Conservation (phyloP, 2,113 vertebrate species). For the Cynoglossus semilaevis region DNA sequence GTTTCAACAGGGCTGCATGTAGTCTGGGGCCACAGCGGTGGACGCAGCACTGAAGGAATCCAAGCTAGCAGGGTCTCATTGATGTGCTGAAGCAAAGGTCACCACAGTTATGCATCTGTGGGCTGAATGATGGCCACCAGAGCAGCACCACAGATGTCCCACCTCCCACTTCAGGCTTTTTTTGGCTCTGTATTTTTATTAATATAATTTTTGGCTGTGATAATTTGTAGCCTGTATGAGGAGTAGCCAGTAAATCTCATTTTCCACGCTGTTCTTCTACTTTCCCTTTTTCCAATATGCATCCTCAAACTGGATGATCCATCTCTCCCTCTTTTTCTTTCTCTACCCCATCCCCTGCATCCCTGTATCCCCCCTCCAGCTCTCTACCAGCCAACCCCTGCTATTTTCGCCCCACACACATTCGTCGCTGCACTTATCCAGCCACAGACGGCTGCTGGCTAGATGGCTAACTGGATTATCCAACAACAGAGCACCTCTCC, state of each 20-base stretch:
- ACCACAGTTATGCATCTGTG: constrained; percentile 43
- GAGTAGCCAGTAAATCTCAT: constrained; percentile 36
- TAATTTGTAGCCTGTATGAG: constrained; percentile 35
- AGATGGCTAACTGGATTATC: constrained; percentile 90
- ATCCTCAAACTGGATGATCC: constrained; percentile 50
- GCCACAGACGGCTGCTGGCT: constrained; percentile 91
- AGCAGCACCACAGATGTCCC: constrained; percentile 19
- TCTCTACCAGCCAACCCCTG: constrained; percentile 63
- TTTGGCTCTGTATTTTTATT: constrained; percentile 20
- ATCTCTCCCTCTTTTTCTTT: constrained; percentile 30
- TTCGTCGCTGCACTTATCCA: constrained; percentile 80
- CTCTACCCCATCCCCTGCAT: constrained; percentile 27
- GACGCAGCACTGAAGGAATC: constrained; percentile 47
- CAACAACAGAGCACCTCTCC: constrained; percentile 91
- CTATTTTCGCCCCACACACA: constrained; percentile 80
- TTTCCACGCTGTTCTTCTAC: constrained; percentile 37
- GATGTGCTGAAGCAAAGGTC: constrained; percentile 62
- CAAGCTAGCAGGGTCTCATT: constrained; percentile 59
- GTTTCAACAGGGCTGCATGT: constrained; percentile 48
- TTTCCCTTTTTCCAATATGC: constrained; percentile 45
- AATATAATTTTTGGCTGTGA: constrained; percentile 3
- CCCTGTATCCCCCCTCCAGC: constrained; percentile 51
- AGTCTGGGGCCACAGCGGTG: constrained; percentile 50
- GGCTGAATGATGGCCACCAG: constrained; percentile 51
- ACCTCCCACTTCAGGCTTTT: background rate